Percentiles rank a stretch among this genome's conserved stretches.
phyloP scores from a whole-genome alignment of 2,797 vertebrate species.

The Anabacerthia variegaticeps region DNA sequence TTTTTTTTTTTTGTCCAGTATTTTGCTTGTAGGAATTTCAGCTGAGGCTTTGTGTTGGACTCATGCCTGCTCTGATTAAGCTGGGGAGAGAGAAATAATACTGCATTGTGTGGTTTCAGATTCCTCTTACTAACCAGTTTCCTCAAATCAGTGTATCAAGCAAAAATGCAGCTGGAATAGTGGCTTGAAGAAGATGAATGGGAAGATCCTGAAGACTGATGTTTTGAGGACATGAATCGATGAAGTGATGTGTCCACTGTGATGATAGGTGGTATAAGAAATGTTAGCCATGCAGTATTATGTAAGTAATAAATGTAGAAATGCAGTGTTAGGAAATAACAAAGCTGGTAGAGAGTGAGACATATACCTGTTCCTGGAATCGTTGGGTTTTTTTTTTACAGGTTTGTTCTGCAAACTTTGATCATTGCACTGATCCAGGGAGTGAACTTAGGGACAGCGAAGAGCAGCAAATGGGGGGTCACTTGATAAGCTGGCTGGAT shows the following conservation, averaged over 20 bases:
- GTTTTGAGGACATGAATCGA: not conserved
- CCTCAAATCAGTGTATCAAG: not conserved
- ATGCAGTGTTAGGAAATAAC: not conserved
- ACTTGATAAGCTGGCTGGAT: not conserved
- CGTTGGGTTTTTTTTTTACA: not conserved
- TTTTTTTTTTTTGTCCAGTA: not conserved
- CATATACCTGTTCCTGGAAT: not conserved
- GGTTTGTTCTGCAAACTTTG: constrained; percentile 8
- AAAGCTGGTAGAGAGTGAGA: not conserved
- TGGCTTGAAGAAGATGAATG: constrained; percentile 3
- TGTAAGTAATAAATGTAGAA: not conserved
- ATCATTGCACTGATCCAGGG: not conserved
- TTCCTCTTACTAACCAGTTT: not conserved
- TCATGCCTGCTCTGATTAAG: constrained; percentile 52
- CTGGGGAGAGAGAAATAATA: not conserved
- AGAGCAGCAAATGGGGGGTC: not conserved
- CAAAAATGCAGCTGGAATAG: not conserved
- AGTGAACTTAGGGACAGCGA: not conserved
- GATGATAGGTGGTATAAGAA: not conserved
- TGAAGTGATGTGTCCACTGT: not conserved
- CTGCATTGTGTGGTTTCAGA: constrained; percentile 1
- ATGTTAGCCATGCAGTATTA: not conserved
- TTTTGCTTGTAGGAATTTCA: constrained; percentile 24
- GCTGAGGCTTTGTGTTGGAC: constrained; percentile 30
- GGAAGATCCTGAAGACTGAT: not conserved